Evolutionary conservation across 2,888 invertebrate genomes (phyloP), one percentile per base, ranked within the genome.

Genomic region (Macroteleia sp.): DNA sequence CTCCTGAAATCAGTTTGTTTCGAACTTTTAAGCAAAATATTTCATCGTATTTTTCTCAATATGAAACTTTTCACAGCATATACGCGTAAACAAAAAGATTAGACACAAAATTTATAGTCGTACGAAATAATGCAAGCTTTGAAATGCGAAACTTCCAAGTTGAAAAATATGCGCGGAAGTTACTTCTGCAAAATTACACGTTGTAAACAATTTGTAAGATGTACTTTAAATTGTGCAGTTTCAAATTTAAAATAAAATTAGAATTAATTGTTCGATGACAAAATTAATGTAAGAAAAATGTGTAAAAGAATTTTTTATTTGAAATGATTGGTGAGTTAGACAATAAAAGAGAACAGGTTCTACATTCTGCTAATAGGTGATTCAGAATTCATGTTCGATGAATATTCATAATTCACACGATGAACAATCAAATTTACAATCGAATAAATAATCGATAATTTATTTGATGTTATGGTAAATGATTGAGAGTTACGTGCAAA

Each of bases 31-130:
- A n/a, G 17, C 16, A 22, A 30, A 34, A 36, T 54, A 44, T 66
- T 66, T 66, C 66, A 66, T 66, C 66, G 28, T 57, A 57, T 69
- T 69, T 69, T 69, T 59, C 69, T 69, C 59, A 69, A 69, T 69
- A 44, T 61, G 50, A 59, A 69, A 59, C 41, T 70, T 70, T 42
- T 61, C 44, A 22, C 50, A 61, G 52, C 25, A 52, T 61, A 61
- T 61, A 61, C 61, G n/a, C 52, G 52, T 69, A 69, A 69, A 69
- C 61, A 70, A 61, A 70, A 54, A 36, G 61, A 44, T 52, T 34
- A 34, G 57, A 52, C 41, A 46, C 19, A 36, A 59, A 61, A 70
- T 70, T 70, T 70, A 70, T 70, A 52, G 70, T 70, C 61, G 39
- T 44, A 54, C 50, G 44, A 16, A 59, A 59, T 69, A 57, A 69